A percentile compares a stretch with the other conserved stretches of the same genome.
Evolutionary conservation across 2,113 vertebrate species (phyloP).

Genomic region (Ailurus styani): DNA sequence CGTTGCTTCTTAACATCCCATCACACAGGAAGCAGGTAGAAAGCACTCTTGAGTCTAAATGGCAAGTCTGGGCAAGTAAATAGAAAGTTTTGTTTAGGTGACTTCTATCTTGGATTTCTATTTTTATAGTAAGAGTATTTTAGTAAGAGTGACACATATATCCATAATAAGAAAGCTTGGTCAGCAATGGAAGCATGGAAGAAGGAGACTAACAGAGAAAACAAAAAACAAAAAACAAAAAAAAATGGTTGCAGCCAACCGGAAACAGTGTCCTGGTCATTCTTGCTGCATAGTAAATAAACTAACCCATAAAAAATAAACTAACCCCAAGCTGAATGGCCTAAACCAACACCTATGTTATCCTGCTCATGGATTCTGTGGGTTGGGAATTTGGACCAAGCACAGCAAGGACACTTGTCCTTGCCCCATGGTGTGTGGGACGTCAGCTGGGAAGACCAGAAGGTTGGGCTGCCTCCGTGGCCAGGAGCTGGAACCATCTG

Average conservation of each 20-base stretch:
- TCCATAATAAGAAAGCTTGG: neutral
- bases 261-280: neutral
- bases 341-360: neutral
- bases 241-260: fast-evolving
- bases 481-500: neutral
- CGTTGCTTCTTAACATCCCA: neutral
- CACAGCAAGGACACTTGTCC: neutral
- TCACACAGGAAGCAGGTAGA: neutral
- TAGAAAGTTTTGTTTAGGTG: neutral
- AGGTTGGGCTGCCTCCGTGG: neutral
- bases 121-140: neutral
- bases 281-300: neutral
- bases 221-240: neutral
- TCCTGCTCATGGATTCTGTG: neutral
- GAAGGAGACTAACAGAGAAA: neutral
- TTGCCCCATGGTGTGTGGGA: too few species aligned
- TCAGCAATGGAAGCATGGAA: neutral
- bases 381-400: neutral
- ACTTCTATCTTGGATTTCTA: neutral
- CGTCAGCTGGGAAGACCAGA: neutral
- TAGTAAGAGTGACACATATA: neutral
- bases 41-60: neutral
- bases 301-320: neutral
- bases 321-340: neutral
- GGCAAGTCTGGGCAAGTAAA: neutral